phyloP scores from a whole-genome alignment of 2,888 invertebrate species.

The Drosophila birchii region DNA sequence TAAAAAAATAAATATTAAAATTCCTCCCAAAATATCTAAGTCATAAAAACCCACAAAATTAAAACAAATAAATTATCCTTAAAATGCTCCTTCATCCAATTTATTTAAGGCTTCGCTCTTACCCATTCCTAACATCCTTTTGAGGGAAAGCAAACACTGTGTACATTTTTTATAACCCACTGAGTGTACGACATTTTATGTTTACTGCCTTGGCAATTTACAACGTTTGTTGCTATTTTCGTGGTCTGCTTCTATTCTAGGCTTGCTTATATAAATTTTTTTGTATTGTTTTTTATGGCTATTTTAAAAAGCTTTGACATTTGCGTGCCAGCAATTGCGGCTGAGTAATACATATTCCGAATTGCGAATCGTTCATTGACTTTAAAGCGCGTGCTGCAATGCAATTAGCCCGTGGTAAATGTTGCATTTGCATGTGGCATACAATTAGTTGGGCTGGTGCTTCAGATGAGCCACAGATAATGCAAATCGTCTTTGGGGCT shows the following conservation, averaged over 20 bases:
- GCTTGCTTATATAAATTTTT: not conserved
- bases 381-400: constrained; percentile 74
- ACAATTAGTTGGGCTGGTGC: constrained; percentile 55
- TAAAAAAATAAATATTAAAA: not conserved
- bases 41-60: not conserved
- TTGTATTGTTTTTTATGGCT: constrained; percentile 26
- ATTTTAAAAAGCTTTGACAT: constrained; percentile 58
- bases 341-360: constrained; percentile 15
- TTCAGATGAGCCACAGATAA: constrained; percentile 33
- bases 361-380: constrained; percentile 71
- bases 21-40: not conserved
- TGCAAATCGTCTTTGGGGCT: constrained; percentile 30
- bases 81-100: not conserved
- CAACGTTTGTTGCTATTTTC: constrained; percentile 35
- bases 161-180: constrained; percentile 33
- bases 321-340: constrained; percentile 59
- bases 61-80: not conserved
- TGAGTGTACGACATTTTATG: constrained; percentile 65
- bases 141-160: constrained; percentile 14
- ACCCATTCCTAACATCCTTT: not conserved
- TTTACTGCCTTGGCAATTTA: constrained; percentile 58
- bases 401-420: constrained; percentile 73
- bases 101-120: not conserved
- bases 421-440: constrained; percentile 68
- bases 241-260: constrained; percentile 1